These are phyloP conservation scores for Contarinia nasturtii DNA, from an alignment of 1,140 invertebrate genomes.

Conservation along the genomic window DNA sequence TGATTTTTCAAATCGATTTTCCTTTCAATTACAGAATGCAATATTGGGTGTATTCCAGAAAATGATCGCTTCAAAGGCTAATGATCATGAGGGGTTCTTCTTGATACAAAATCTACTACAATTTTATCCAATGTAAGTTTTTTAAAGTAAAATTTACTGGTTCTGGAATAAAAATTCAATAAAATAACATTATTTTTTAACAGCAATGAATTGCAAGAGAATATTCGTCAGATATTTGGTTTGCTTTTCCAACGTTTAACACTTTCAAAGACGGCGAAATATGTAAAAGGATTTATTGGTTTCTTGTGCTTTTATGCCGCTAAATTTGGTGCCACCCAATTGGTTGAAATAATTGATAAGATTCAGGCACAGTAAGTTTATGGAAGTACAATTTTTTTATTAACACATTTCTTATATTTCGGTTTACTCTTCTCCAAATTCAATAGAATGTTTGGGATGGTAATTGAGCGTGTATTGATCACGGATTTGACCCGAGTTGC, in stretches of 20 bases:
- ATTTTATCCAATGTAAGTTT: conserved; percentile 34
- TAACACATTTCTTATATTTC: neutral
- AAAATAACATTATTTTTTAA: conserved; percentile 13
- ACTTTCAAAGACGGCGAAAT: conserved; percentile 87
- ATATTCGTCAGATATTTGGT: conserved; percentile 75
- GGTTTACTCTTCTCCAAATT: neutral
- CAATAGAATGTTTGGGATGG: conserved; percentile 83
- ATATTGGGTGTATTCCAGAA: conserved; percentile 93
- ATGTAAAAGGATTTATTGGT: conserved; percentile 68
- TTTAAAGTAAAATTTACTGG: too few relatives aligned
- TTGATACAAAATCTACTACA: conserved; percentile 70
- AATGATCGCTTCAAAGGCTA: conserved; percentile 81
- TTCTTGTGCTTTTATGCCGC: conserved; percentile 76
- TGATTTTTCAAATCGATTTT: neutral
- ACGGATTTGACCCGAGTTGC: conserved; percentile 72
- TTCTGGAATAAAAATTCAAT: neutral
- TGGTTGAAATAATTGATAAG: conserved; percentile 63
- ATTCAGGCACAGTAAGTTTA: conserved; percentile 63
- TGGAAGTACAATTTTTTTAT: conserved; percentile 1
- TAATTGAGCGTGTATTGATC: conserved; percentile 72
- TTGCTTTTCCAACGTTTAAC: conserved; percentile 81
- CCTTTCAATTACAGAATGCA: conserved; percentile 39
- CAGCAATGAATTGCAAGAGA: conserved; percentile 46
- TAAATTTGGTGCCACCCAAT: conserved; percentile 47
- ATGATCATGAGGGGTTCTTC: conserved; percentile 93